Conservation (phyloP, 2,113 vertebrate species). For the Catharus minimus region DNA sequence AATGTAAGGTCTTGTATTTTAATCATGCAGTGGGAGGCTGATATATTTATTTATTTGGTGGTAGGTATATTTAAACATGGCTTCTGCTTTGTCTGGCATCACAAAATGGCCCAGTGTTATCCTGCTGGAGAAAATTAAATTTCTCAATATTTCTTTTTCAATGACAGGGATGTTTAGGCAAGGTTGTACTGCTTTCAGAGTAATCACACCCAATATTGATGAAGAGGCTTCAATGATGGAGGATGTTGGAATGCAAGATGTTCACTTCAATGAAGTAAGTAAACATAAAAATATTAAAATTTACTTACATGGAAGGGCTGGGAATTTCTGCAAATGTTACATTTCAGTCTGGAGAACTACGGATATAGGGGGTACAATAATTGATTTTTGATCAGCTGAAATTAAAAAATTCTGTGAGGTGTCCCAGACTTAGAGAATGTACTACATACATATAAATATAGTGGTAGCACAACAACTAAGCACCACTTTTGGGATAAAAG, state of each 20-base stretch:
- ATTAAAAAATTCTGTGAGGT: background rate
- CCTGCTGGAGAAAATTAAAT: background rate
- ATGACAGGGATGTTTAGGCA: conserved; percentile 91
- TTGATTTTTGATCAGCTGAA: background rate
- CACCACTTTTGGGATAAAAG: background rate
- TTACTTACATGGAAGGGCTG: background rate
- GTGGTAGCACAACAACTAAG: background rate
- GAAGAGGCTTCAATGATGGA: conserved; percentile 99
- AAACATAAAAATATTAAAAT: background rate
- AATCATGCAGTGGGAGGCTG: background rate
- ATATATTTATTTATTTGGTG: background rate
- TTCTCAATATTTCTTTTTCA: background rate
- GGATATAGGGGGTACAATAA: background rate
- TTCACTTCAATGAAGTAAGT: conserved; percentile 95
- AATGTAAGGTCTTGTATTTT: background rate
- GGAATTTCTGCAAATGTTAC: background rate
- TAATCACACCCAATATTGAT: conserved; percentile 97
- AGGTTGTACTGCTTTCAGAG: conserved; percentile 93
- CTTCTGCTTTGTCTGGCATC: background rate
- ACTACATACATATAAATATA: background rate
- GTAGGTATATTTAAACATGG: background rate
- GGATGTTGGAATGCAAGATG: conserved; percentile 98
- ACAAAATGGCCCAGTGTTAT: background rate
- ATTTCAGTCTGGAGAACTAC: background rate
- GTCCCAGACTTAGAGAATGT: background rate